Evolutionary conservation across 2,113 vertebrate genomes (phyloP).

Genomic region (Megaceryle torquata): DNA sequence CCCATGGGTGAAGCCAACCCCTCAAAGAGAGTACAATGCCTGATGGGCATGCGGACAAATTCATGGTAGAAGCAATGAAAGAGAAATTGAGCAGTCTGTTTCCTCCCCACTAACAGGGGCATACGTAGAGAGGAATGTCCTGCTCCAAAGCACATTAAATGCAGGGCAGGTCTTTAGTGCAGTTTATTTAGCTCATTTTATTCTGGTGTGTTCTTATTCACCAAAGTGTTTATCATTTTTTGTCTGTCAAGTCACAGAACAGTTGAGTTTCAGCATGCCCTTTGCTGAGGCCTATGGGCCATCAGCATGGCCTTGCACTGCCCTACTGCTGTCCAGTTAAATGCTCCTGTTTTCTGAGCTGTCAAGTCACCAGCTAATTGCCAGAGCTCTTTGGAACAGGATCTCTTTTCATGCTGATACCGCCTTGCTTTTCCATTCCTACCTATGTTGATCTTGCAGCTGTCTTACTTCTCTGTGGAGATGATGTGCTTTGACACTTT

Average conservation of each 20-base stretch:
- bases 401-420: background rate
- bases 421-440: background rate
- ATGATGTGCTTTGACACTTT: background rate
- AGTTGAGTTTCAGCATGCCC: background rate
- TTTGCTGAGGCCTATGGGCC: background rate
- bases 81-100: background rate
- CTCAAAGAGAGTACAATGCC: background rate
- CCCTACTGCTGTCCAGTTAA: background rate
- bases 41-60: background rate
- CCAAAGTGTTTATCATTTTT: background rate
- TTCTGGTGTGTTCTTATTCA: background rate
- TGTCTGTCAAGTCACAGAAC: background rate
- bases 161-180: background rate
- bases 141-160: background rate
- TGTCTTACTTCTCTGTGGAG: background rate
- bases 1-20: background rate
- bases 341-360: background rate
- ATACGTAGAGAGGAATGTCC: background rate
- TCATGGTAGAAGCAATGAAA: background rate
- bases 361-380: background rate
- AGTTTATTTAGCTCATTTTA: background rate
- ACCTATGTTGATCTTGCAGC: background rate
- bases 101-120: rapidly evolving
- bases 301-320: background rate
- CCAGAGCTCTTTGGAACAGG: background rate